Base-by-base conservation (phyloP, 2,113 vertebrate species). In the Mesembrinibis cayennensis region DNA sequence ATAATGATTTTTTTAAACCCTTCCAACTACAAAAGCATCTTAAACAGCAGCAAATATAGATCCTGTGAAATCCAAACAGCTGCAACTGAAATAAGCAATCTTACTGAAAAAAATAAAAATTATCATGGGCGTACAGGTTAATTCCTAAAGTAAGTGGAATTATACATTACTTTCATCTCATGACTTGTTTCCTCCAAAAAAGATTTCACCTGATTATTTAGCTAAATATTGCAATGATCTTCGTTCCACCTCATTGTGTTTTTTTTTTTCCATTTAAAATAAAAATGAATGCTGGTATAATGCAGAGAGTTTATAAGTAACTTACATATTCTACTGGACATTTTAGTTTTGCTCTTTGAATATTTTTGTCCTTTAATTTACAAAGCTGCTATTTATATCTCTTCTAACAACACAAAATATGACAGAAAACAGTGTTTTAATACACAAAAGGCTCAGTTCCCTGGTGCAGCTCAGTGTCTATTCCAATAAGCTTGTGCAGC, bases 281-380 rank as follows among this genome's bases (percentile, higher is more conserved):
- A 86, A 88, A 96, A 91, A 73, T 18, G 38, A 95, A 78, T 91
- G 14, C 36, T 94, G 23, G 4, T 52, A 76, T n/a, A 81, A 72
- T 32, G 11, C 27, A 86, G 49, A 65, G 29, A 19, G 34, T 65
- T 86, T 81, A 36, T 77, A 55, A 80, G 36, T 56, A 49, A 42
- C 10, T 32, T 38, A 67, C 6, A n/a, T 71, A 55, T 36, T 63
- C n/a, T 17, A 25, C 19, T 49, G 16, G 34, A 69, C 22, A 14
- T 21, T 4, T 16, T 74, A 16, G 3, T 40, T 83, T 90, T 84
- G 32, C 14, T 84, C 23, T 81, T 91, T 84, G 27, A 89, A 40
- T 91, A 50, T 91, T 92, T 90, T 36, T 29, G 15, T 10, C 27
- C 15, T 87, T 80, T 66, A 59, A 49, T 66, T 81, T 84, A 63